phyloP scores from a whole-genome alignment of 2,888 invertebrate genomes.

The Metellina segmentata region DNA sequence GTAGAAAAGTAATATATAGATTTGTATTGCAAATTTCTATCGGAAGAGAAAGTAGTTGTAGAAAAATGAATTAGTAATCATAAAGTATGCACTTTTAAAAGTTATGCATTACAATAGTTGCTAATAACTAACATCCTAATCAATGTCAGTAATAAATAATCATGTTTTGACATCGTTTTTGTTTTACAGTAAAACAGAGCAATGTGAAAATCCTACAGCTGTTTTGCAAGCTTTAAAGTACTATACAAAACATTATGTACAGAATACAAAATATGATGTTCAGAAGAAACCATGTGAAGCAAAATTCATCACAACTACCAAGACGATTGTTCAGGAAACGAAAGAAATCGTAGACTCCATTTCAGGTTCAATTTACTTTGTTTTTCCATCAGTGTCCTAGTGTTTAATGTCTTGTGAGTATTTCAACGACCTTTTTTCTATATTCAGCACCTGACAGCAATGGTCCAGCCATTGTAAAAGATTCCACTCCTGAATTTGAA shows the following conservation, averaged over 20 bases:
- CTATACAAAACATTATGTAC: constrained; percentile 84
- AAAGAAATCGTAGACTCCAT: constrained; percentile 75
- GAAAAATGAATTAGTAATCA: too few species aligned
- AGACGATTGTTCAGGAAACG: constrained; percentile 88
- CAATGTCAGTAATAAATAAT: background rate
- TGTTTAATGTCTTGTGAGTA: too few species aligned
- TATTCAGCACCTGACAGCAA: constrained; percentile 42
- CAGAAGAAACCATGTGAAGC: constrained; percentile 88
- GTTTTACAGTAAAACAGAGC: constrained; percentile 85
- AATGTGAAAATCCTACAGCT: constrained; percentile 93
- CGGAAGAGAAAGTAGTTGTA: too few species aligned
- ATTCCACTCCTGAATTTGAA: constrained; percentile 10
- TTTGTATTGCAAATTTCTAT: too few species aligned
- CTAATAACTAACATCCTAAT: too few species aligned
- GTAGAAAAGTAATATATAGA: too few species aligned
- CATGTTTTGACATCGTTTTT: background rate
- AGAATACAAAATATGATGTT: constrained; percentile 85
- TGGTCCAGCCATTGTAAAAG: constrained; percentile 5
- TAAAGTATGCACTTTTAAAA: too few species aligned
- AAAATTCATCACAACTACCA: constrained; percentile 90
- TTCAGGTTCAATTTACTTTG: constrained; percentile 34
- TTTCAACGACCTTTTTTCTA: background rate
- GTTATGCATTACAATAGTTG: too few species aligned
- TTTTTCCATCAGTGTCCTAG: background rate
- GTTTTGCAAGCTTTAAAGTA: constrained; percentile 94